Conservation (phyloP, 2,797 vertebrate genomes). For the Hyperoplus lanceolatus region DNA sequence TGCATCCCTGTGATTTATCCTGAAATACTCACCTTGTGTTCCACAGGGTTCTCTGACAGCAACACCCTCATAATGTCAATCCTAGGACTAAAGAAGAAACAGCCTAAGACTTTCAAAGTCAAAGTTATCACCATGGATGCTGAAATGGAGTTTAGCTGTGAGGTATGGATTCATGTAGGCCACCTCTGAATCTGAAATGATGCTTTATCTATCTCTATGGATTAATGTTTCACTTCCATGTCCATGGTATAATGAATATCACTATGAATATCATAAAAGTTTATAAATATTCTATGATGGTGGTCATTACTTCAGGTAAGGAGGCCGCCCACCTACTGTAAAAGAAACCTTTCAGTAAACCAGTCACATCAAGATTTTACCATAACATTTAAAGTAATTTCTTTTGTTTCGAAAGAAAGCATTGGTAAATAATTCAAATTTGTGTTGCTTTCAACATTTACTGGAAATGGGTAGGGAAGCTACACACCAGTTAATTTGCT, state of each 20-base stretch:
- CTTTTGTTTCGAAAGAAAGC: not conserved
- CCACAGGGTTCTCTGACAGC: constrained; percentile 33
- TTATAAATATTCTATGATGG: not conserved
- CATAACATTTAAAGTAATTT: not conserved
- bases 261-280: not conserved
- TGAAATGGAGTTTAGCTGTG: constrained; percentile 96
- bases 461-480: not conserved
- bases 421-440: not conserved
- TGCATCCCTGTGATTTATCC: not conserved
- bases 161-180: constrained; percentile 82
- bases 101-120: constrained; percentile 95
- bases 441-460: not conserved
- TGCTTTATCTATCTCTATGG: not conserved
- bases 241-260: no score
- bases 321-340: not conserved
- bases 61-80: constrained; percentile 89
- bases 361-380: not conserved
- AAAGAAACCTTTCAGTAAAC: not conserved
- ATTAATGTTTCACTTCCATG: not conserved
- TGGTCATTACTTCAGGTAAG: not conserved
- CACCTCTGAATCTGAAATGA: not conserved
- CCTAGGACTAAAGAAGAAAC: constrained; percentile 93
- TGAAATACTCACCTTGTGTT: not conserved
- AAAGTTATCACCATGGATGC: constrained; percentile 95
- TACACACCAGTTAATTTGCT: not conserved